These are phyloP conservation scores for Trichonephila inaurata DNA, from an alignment of 1,140 invertebrate species.

Conservation along the genomic window DNA sequence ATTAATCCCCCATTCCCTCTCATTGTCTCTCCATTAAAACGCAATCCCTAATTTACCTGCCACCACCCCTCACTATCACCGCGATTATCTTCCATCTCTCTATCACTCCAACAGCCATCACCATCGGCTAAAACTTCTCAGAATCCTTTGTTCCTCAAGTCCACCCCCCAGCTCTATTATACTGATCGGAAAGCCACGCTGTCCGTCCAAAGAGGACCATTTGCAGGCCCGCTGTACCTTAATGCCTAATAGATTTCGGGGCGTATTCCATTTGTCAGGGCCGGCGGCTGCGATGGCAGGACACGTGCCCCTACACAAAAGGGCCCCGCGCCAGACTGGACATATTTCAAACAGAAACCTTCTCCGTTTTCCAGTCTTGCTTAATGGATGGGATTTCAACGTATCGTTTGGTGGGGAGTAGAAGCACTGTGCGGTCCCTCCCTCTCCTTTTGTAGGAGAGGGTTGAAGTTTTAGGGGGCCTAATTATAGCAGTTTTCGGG, in stretches of 20 bases:
- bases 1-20: neutral
- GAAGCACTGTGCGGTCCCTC: neutral
- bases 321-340: conserved; percentile 5
- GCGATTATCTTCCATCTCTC: neutral
- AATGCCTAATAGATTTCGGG: conserved; percentile 75
- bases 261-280: conserved; percentile 71
- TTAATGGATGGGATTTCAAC: conserved; percentile 25
- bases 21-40: neutral
- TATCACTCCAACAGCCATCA: neutral
- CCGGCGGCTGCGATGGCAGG: conserved; percentile 38
- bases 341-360: conserved; percentile 27
- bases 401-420: neutral
- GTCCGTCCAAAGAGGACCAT: conserved; percentile 19
- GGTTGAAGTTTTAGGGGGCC: conserved; percentile 6
- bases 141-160: neutral
- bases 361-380: conserved; percentile 15
- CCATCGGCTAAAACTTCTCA: neutral
- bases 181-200: neutral
- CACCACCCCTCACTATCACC: neutral
- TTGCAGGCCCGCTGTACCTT: conserved; percentile 57
- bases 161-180: neutral
- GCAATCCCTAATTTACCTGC: neutral
- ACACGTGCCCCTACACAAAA: conserved; percentile 56
- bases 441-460: neutral
- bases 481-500: conserved; percentile 1